Percentiles rank a stretch among this genome's conserved stretches.
Evolutionary conservation across 2,797 vertebrate genomes (phyloP).

Genomic region (Poeciliopsis turneri): DNA sequence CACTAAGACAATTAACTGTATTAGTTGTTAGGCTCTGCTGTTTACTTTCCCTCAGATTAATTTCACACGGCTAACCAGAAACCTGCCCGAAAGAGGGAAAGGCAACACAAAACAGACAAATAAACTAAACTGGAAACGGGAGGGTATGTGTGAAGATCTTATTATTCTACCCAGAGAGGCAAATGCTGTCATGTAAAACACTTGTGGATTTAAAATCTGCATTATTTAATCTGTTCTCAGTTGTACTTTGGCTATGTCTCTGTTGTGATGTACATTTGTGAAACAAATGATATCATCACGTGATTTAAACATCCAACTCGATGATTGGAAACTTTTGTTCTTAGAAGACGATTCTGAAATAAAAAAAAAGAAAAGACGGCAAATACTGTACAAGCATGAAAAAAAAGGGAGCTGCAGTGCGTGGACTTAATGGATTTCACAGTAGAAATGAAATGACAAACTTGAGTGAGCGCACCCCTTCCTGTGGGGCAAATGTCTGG

Average conservation of each 20-base stretch:
- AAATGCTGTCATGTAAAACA: slow-evolving; percentile 44
- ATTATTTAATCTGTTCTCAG: slow-evolving; percentile 32
- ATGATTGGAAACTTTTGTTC: slow-evolving; percentile 40
- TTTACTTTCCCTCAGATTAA: slow-evolving; percentile 92
- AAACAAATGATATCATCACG: slow-evolving; percentile 47
- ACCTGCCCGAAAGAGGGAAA: slow-evolving; percentile 56
- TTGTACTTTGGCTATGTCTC: slow-evolving; percentile 21
- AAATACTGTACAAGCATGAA: slow-evolving; percentile 61
- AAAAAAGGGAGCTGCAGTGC: slow-evolving; percentile 60
- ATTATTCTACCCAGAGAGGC: slow-evolving; percentile 34
- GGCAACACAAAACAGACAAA: slow-evolving; percentile 50
- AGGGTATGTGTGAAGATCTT: slow-evolving; percentile 47
- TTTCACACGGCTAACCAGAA: slow-evolving; percentile 83
- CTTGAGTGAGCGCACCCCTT: slow-evolving; percentile 81
- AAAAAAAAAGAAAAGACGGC: slow-evolving; percentile 24
- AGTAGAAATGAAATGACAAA: slow-evolving; percentile 84
- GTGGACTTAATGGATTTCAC: slow-evolving; percentile 83
- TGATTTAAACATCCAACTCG: slow-evolving; percentile 35
- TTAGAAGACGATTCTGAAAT: slow-evolving; percentile 35
- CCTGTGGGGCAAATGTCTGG: slow-evolving; percentile 82
- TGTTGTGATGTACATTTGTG: slow-evolving; percentile 12
- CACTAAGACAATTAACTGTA: slow-evolving; percentile 95
- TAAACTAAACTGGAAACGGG: slow-evolving; percentile 51
- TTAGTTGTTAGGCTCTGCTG: slow-evolving; percentile 91
- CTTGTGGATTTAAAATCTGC: slow-evolving; percentile 45